Evolutionary conservation across 2,888 invertebrate genomes (phyloP), one percentile per base, ranked within the genome.

Genomic region (Nymphalis polychloros): DNA sequence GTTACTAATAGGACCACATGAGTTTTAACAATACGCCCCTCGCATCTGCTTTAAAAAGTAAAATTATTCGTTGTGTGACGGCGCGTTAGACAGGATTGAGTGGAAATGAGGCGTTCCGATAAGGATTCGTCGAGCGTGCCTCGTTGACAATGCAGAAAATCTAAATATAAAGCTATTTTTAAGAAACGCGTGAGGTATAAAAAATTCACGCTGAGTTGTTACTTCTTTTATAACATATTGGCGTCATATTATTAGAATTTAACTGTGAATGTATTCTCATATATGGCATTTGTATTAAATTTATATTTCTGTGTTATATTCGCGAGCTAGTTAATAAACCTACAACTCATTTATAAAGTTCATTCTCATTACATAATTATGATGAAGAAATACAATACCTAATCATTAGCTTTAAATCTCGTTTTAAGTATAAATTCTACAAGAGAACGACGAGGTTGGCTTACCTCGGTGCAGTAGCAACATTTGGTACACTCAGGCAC

Each of bases 1-100:
- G 87, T 76, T 83, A 82, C 85, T 90, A 91, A 92, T 90, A 90
- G 85, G 86, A 89, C 87, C 89, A 89, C 87, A 87, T 85, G 86
- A 81, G 82, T 86, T 85, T 89, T 90, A 87, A 91, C 88, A 89
- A 79, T 85, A 67, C 69, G 59, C 64, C 71, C 60, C 69, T 71
- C 71, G 73, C 67, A 75, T 69, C 72, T 79, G 79, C 78, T 85
- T 86, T 86, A 84, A 86, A 86, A 86, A 83, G 80, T 77, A 59
- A 79, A 76, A 63, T 41, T 41, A 41, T 69, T 69, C 47, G 55
- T 68, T 60, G 78, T 81, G 80, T 80, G 78, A 82, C 81, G 80
- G 79, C 80, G 79, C 81, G 81, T 82, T 83, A 81, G 81, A 81
- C 83, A 82, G 83, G 83, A 87, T 88, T 85, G 84, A 78, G 84